Base-by-base conservation (phyloP, 2,797 vertebrate genomes). In the Syngnathus rostellatus region DNA sequence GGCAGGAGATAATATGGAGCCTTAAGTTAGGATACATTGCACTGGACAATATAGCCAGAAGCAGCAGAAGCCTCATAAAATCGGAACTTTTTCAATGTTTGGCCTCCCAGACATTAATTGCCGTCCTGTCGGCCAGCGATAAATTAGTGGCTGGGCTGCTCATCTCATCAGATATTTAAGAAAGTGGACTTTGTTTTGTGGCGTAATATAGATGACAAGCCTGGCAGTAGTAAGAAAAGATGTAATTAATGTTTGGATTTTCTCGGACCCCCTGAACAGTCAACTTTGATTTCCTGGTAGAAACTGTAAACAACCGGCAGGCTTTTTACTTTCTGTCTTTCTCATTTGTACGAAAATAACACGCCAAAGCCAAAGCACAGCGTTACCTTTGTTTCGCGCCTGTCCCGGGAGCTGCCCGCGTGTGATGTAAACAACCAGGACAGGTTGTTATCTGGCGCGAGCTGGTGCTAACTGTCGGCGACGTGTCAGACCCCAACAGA, bases 401-500 rank as follows among this genome's bases (percentile, higher is more conserved):
- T 31, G 3, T 31, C 31, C 31, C 31, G 31, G 31, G 31, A 31
- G 31, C 31, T 31, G 31, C 31, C 31, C 31, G 5, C 31, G 31
- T 31, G 31, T 4, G 11, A 45, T 45, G 10, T 45, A 14, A 45
- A 14, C 43, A 45, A 14, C 43, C 43, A 45, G 12, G 12, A 14
- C 43, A 45, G 11, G 43, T 45, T 14, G 5, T 11, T 10, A 45
- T 14, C 43, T 45, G 41, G 10, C 25, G 60, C 45, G 40, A 62
- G 60, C 41, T 8, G n/a, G 41, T 62, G 21, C 3, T 17, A 58
- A 58, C 60, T 17, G 12, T 53, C 8, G n/a, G n/a, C 8, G 17
- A 48, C 68, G 66, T 72, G 70, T 8, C 83, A 99, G 96, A 91
- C 93, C 64, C 94, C 95, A 1, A 86, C 93, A 10, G 96, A 98